Percentiles rank a stretch among this genome's conserved stretches.
Evolutionary conservation across 2,113 vertebrate species (phyloP).

Genomic region (Chaetops frenatus): DNA sequence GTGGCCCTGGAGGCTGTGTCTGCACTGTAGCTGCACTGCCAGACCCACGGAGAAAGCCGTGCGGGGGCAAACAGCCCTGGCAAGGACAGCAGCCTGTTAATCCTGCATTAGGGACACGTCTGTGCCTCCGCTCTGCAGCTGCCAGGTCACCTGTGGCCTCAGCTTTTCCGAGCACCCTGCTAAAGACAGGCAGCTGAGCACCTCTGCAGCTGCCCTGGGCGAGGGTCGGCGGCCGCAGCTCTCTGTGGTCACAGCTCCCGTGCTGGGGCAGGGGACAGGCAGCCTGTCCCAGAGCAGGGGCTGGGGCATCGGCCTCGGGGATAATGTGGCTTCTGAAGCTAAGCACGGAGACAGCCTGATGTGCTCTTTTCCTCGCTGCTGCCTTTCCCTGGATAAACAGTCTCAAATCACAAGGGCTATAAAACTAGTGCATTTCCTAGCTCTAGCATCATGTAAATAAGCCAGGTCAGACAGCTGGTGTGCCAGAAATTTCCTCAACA

Average conservation of each 20-base stretch:
- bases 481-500: not conserved
- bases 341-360: not conserved
- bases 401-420: not conserved
- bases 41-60: not conserved
- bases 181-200: not conserved
- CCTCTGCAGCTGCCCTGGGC: not conserved
- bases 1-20: not conserved
- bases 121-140: not conserved
- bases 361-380: not conserved
- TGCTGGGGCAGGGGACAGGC: not conserved
- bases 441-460: not conserved
- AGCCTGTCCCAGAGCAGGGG: not conserved
- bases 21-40: not conserved
- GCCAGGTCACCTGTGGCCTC: not conserved
- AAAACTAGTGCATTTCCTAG: not conserved
- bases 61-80: not conserved
- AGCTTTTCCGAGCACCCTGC: not conserved
- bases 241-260: fast-evolving
- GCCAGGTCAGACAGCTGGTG: not conserved
- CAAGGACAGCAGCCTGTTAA: not conserved
- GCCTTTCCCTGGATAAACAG: not conserved
- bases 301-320: fast-evolving
- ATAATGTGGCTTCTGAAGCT: not conserved
- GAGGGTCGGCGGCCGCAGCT: fast-evolving
- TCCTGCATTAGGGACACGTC: not conserved